These are phyloP conservation scores for Osmerus eperlanus DNA, from an alignment of 2,113 vertebrate genomes.

Conservation along the genomic window DNA sequence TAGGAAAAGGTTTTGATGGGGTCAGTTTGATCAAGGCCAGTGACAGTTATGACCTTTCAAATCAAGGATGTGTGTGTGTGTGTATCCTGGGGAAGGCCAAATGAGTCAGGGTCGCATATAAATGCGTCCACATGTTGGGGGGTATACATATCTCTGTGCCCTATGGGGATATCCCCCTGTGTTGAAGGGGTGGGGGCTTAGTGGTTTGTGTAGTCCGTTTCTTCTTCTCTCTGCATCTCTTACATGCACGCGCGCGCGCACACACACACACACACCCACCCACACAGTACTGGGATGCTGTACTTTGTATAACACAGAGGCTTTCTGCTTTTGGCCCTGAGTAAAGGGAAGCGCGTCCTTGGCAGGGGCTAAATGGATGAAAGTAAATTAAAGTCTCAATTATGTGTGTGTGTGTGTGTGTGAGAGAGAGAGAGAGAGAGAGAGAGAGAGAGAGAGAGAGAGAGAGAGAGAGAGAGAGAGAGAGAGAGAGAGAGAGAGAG, in stretches of 20 bases:
- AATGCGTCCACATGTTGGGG: constrained; percentile 64
- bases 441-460: too few species aligned
- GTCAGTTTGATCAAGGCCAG: constrained; percentile 41
- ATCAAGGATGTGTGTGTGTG: constrained; percentile 39
- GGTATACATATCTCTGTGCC: constrained; percentile 21
- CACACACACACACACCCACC: neutral
- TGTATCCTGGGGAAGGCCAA: constrained; percentile 40
- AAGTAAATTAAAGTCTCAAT: constrained; percentile 61
- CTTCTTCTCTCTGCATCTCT: neutral
- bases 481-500: too few species aligned
- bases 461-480: too few species aligned
- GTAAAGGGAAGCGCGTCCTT: constrained; percentile 47
- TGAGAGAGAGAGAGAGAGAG: too few species aligned
- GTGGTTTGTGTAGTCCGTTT: neutral
- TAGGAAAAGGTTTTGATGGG: constrained; percentile 37
- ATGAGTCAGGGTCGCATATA: constrained; percentile 55
- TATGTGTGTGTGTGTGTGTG: too few species aligned
- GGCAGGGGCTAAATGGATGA: constrained; percentile 64
- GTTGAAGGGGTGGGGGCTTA: constrained; percentile 15
- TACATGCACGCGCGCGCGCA: neutral
- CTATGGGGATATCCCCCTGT: constrained; percentile 6
- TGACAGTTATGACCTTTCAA: constrained; percentile 57
- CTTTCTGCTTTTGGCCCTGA: constrained; percentile 60
- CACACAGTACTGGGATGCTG: neutral
- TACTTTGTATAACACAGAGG: constrained; percentile 61